These are phyloP conservation scores for Gnathonemus echidnorhynchus DNA, from an alignment of 2,113 vertebrate genomes.

Conservation along the genomic window DNA sequence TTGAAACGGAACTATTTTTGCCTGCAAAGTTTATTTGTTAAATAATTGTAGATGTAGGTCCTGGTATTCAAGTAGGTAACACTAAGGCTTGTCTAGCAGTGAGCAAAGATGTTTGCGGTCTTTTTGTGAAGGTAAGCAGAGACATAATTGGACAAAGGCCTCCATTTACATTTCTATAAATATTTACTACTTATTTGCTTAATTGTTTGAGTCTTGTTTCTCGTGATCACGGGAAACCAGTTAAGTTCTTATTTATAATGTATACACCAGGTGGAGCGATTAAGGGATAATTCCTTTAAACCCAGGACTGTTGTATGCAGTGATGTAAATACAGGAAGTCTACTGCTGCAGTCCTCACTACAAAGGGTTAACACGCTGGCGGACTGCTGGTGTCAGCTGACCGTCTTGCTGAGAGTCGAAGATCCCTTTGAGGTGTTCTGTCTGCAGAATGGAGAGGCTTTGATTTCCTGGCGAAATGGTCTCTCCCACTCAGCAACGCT, in stretches of 20 bases:
- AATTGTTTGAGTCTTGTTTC: conserved; percentile 71
- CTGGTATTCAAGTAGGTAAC: conserved; percentile 98
- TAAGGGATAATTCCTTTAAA: conserved; percentile 61
- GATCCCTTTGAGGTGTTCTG: conserved; percentile 18
- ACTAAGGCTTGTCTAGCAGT: conserved; percentile 96
- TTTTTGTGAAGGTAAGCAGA: conserved; percentile 31
- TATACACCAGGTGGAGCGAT: conserved; percentile 50
- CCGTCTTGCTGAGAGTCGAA: conserved; percentile 6
- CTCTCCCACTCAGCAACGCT: conserved; percentile 17
- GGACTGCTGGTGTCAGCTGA: conserved; percentile 34
- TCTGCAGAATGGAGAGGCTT: not conserved
- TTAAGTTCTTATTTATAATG: conserved; percentile 51
- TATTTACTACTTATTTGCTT: conserved; percentile 93
- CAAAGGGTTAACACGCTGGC: conserved; percentile 49
- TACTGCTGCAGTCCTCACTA: conserved; percentile 41
- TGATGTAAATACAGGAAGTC: conserved; percentile 12
- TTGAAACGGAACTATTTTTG: conserved; percentile 99
- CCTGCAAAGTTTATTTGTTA: conserved; percentile 99
- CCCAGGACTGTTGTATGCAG: conserved; percentile 50
- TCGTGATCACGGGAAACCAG: conserved; percentile 80
- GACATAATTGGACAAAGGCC: conserved; percentile 64
- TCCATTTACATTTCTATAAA: conserved; percentile 86
- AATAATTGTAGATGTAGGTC: conserved; percentile 99
- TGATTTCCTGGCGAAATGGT: conserved; percentile 14
- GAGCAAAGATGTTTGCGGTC: conserved; percentile 78